phyloP scores from a whole-genome alignment of 2,888 invertebrate genomes.

The Hirtodrosophila cameraria region DNA sequence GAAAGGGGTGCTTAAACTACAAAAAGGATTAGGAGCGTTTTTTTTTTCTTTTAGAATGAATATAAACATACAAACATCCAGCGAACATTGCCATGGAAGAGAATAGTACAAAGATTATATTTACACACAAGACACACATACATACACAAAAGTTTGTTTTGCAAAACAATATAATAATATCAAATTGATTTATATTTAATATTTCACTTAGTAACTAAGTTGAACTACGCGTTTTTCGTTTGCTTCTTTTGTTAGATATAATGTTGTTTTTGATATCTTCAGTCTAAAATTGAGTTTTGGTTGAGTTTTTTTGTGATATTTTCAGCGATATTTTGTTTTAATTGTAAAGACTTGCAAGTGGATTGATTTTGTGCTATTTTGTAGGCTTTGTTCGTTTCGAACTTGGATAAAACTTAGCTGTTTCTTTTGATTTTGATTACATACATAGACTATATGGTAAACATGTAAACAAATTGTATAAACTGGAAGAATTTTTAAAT shows the following conservation, averaged over 20 bases:
- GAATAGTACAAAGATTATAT: constrained; percentile 25
- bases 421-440: constrained; percentile 14
- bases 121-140: constrained; percentile 16
- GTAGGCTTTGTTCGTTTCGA: constrained; percentile 12
- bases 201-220: constrained; percentile 44
- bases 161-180: constrained; percentile 36
- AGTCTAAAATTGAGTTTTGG: constrained; percentile 74
- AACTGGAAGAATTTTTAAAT: constrained; percentile 53
- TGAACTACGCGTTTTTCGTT: constrained; percentile 51
- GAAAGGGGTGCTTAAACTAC: constrained; percentile 39
- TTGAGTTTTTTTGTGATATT: constrained; percentile 47
- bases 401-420: constrained; percentile 8
- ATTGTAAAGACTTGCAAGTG: constrained; percentile 11
- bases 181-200: constrained; percentile 21
- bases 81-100: constrained; percentile 38
- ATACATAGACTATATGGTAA: constrained; percentile 62
- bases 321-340: constrained; percentile 11
- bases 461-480: constrained; percentile 61
- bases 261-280: constrained; percentile 47
- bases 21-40: constrained; percentile 13
- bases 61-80: constrained; percentile 45
- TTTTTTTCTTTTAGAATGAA: constrained; percentile 11
- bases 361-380: constrained; percentile 26
- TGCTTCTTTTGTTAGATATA: constrained; percentile 19
- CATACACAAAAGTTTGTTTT: background rate